Evolutionary conservation across 2,888 invertebrate genomes (phyloP).

Genomic region (Cephus pygmeus): DNA sequence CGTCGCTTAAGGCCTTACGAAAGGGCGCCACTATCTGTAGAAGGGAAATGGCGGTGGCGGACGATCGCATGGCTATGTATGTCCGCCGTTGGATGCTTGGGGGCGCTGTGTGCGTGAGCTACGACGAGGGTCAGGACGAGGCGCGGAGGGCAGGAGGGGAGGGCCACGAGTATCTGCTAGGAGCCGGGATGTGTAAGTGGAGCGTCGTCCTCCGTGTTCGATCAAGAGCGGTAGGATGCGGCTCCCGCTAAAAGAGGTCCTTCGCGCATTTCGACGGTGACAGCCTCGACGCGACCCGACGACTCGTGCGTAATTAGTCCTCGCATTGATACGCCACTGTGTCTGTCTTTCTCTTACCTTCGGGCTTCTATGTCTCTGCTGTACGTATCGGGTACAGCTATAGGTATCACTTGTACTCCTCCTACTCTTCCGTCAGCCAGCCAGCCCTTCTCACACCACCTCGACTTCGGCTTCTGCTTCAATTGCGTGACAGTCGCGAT

Average conservation of each 20-base stretch:
- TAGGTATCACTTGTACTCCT: background rate
- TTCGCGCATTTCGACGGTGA: constrained; percentile 12
- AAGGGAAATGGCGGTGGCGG: background rate
- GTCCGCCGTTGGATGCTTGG: background rate
- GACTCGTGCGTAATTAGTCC: constrained; percentile 1
- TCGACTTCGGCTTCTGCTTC: constrained; percentile 9
- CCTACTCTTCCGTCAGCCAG: background rate
- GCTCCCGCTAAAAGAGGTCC: constrained; percentile 13
- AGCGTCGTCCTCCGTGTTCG: constrained; percentile 1
- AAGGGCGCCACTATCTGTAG: background rate
- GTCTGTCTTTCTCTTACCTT: constrained; percentile 2
- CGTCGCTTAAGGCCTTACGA: constrained; percentile 1
- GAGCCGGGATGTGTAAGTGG: background rate
- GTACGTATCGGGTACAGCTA: background rate
- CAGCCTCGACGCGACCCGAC: constrained; percentile 6
- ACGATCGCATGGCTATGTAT: background rate
- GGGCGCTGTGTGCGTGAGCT: background rate
- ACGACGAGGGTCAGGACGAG: background rate
- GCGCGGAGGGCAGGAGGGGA: background rate
- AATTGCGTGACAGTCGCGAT: background rate
- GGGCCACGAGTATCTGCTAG: background rate
- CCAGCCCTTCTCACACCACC: constrained; percentile 18
- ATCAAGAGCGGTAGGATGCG: constrained; percentile 14
- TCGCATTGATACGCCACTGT: constrained; percentile 13
- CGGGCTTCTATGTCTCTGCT: background rate